These are phyloP conservation scores for Apaloderma vittatum DNA, from an alignment of 2,113 vertebrate species.

Conservation along the genomic window DNA sequence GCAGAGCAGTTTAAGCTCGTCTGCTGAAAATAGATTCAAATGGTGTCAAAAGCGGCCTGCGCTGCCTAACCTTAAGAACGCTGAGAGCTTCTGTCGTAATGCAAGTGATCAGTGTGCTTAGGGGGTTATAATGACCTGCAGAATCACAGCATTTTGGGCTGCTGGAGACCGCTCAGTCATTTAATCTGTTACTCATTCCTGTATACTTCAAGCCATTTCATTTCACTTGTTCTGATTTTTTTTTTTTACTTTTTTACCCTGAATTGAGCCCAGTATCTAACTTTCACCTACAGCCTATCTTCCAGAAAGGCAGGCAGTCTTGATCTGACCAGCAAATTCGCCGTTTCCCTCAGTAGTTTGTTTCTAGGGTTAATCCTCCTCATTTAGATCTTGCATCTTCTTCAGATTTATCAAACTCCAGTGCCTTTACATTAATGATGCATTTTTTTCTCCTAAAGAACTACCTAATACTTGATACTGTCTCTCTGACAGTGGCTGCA, in stretches of 20 bases:
- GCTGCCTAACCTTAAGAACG: background rate
- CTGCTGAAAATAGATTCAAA: background rate
- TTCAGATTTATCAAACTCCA: background rate
- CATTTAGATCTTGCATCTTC: background rate
- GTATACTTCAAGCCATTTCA: background rate
- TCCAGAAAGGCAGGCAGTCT: background rate
- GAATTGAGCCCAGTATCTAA: background rate
- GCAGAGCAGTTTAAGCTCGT: background rate
- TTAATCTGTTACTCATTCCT: background rate
- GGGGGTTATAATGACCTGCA: background rate
- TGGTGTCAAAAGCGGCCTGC: background rate
- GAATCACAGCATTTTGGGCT: background rate
- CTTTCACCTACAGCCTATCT: background rate
- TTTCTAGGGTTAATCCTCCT: background rate
- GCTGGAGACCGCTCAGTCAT: background rate
- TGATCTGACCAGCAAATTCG: background rate
- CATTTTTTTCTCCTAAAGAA: background rate
- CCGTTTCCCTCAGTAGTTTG: background rate
- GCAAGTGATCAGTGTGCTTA: background rate
- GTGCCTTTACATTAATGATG: background rate
- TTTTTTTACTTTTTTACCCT: fast-evolving
- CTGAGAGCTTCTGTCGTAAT: background rate
- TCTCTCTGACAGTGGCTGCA: background rate
- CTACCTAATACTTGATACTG: background rate
- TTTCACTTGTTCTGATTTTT: background rate